Conservation (phyloP, 2,113 vertebrate genomes). For the Acanthisitta chloris region DNA sequence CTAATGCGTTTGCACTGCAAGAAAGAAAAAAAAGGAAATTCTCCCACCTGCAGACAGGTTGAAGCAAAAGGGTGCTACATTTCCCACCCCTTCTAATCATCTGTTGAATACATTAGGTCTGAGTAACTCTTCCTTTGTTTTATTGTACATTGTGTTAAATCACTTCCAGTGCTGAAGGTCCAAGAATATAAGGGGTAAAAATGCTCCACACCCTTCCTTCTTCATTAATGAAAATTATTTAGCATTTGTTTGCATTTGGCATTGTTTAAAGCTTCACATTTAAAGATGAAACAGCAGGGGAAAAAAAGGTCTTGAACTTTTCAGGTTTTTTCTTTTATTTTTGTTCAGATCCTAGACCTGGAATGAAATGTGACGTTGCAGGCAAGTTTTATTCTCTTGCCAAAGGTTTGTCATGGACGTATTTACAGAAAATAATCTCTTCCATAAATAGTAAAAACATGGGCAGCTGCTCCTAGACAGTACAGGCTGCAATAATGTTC, state of each 20-base stretch:
- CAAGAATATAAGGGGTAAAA: constrained; percentile 36
- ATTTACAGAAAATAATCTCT: constrained; percentile 62
- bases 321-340: constrained; percentile 49
- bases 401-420: constrained; percentile 31
- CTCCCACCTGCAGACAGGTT: constrained; percentile 44
- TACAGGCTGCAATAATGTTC: background rate
- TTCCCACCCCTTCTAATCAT: constrained; percentile 29
- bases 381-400: constrained; percentile 40
- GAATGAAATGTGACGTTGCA: constrained; percentile 51
- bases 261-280: background rate
- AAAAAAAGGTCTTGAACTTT: background rate
- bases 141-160: constrained; percentile 32
- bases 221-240: constrained; percentile 26
- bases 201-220: constrained; percentile 13
- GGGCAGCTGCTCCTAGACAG: background rate
- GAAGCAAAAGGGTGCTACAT: constrained; percentile 13
- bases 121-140: constrained; percentile 68
- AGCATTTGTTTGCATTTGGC: constrained; percentile 52
- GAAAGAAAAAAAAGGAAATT: constrained; percentile 24
- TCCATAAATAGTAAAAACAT: constrained; percentile 58
- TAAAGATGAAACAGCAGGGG: constrained; percentile 1
- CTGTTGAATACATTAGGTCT: constrained; percentile 41
- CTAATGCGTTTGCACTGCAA: background rate
- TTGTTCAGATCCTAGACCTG: constrained; percentile 24
- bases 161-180: constrained; percentile 23